phyloP scores from a whole-genome alignment of 2,797 vertebrate genomes.

The Selene dorsalis region DNA sequence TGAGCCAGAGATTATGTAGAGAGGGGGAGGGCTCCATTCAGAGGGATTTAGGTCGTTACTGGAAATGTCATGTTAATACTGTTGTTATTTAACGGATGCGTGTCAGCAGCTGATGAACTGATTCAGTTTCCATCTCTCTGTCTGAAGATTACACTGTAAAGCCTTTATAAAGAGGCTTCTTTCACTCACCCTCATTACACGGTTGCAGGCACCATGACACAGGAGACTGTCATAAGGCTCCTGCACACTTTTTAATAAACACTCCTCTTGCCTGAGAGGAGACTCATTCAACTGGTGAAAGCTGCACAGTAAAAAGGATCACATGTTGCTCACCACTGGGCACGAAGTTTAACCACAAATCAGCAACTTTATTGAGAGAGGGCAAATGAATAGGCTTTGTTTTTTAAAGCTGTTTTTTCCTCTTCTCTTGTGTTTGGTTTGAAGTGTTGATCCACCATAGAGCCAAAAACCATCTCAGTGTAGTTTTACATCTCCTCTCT shows the following conservation, averaged over 20 bases:
- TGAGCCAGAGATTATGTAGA: constrained; percentile 47
- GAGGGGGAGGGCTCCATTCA: constrained; percentile 53
- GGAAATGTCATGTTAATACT: constrained; percentile 58
- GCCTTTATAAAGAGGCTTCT: constrained; percentile 1
- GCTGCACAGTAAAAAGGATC: no score
- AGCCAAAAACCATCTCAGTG: no score
- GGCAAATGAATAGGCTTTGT: no score
- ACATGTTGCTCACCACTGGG: no score
- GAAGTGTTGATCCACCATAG: no score
- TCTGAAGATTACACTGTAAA: constrained; percentile 13
- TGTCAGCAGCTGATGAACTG: constrained; percentile 34
- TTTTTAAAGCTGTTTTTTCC: no score
- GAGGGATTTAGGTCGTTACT: constrained; percentile 66
- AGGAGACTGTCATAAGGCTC: neutral
- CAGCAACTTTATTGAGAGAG: no score
- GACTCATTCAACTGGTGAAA: no score
- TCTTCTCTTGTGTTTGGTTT: no score
- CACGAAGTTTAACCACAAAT: no score
- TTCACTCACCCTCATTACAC: neutral
- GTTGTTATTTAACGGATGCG: constrained; percentile 53
- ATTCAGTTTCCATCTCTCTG: constrained; percentile 2
- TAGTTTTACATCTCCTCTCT: no score
- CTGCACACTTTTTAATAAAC: neutral
- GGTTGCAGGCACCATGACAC: neutral
- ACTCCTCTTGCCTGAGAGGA: no score